Percentiles rank a stretch among this genome's conserved stretches.
Conservation (phyloP, 2,113 vertebrate genomes). For the Grantiella picta region DNA sequence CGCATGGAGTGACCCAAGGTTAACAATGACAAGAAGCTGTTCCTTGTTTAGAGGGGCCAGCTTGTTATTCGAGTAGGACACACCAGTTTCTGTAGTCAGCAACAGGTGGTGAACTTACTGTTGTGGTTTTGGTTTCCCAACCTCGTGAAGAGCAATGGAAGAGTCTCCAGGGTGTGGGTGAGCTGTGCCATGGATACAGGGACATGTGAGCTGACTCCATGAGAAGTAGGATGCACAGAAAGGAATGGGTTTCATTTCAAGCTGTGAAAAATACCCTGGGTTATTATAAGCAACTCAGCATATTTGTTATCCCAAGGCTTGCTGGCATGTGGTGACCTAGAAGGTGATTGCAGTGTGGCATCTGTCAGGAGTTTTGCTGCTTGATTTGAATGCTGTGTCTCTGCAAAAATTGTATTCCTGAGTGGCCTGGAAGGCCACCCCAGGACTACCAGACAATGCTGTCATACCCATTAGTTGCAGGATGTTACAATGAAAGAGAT, state of each 20-base stretch:
- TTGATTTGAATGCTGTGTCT: neutral
- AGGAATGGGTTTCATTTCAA: neutral
- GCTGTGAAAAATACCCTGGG: neutral
- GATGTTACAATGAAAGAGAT: neutral
- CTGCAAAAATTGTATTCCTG: neutral
- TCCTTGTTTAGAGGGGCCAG: neutral
- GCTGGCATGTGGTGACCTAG: neutral
- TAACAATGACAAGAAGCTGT: neutral
- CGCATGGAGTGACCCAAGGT: rapidly evolving
- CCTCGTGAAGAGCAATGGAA: neutral
- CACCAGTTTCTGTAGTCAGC: neutral
- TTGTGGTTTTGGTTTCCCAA: neutral
- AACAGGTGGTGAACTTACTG: neutral
- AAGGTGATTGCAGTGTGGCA: neutral
- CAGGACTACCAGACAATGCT: neutral
- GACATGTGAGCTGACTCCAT: neutral
- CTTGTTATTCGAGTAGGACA: neutral
- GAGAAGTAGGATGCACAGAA: neutral
- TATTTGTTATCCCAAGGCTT: neutral
- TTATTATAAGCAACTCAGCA: neutral
- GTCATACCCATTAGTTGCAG: neutral
- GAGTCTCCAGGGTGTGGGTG: neutral
- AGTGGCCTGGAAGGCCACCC: neutral
- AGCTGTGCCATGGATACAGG: neutral
- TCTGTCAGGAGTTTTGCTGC: neutral